Conservation (phyloP, 92 coral and sea anemone species). For the Hydrozoanthus gracilis region DNA sequence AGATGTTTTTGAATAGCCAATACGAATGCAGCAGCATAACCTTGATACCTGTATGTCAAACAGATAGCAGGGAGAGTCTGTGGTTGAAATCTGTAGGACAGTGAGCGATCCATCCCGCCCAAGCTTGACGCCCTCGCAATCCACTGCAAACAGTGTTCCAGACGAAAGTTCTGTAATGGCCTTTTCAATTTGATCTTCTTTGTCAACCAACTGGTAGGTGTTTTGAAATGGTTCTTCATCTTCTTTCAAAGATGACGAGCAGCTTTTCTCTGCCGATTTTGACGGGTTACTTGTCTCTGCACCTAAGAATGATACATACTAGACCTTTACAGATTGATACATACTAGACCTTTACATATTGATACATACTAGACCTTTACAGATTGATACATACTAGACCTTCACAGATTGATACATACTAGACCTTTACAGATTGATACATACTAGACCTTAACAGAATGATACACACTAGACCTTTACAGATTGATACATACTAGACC, state of each 20-base stretch:
- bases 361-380: too few species aligned
- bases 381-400: too few species aligned
- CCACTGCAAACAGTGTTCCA: slow-evolving; percentile 2
- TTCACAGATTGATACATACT: too few species aligned
- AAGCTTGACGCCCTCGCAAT: slow-evolving; percentile 32
- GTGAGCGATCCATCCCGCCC: slow-evolving; percentile 35
- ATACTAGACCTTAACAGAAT: too few species aligned
- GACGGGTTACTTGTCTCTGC: not conserved
- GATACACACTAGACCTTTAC: too few species aligned
- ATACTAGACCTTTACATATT: too few species aligned
- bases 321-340: too few species aligned
- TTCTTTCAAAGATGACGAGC: not conserved
- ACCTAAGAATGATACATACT: not conserved
- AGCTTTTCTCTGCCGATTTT: too few species aligned
- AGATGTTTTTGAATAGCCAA: too few species aligned
- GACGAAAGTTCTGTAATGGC: not conserved
- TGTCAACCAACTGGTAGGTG: slow-evolving; percentile 8
- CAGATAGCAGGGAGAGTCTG: slow-evolving; percentile 16
- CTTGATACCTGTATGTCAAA: slow-evolving; percentile 34
- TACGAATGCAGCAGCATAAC: too few species aligned
- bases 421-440: too few species aligned
- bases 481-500: too few species aligned
- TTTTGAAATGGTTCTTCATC: not conserved
- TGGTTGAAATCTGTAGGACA: slow-evolving; percentile 7
- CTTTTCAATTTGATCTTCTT: slow-evolving; percentile 12